Conservation (phyloP, 2,888 invertebrate species). For the Phengaris arion region DNA sequence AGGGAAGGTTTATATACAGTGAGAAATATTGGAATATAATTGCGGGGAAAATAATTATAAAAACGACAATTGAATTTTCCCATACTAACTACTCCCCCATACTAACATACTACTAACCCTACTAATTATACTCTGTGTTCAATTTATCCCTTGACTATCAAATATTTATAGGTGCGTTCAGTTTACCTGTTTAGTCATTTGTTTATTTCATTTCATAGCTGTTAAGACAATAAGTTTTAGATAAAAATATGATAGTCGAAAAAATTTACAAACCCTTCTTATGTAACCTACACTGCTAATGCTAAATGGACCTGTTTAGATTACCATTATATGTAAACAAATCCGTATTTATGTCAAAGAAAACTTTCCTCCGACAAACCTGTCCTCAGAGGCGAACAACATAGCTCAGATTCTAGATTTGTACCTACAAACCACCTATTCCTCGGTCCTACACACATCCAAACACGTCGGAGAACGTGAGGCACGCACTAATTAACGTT, state of each 20-base stretch:
- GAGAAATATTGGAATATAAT: too few relatives aligned
- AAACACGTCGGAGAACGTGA: slow-evolving; percentile 67
- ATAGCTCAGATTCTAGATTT: slow-evolving; percentile 34
- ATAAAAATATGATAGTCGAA: neutral
- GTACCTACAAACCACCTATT: slow-evolving; percentile 47
- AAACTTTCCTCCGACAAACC: slow-evolving; percentile 6
- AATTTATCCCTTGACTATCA: too few relatives aligned
- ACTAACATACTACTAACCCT: too few relatives aligned
- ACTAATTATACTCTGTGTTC: too few relatives aligned
- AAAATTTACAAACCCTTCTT: neutral
- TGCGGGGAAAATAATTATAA: too few relatives aligned
- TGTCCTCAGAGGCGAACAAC: slow-evolving; percentile 31
- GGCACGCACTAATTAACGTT: slow-evolving; percentile 77
- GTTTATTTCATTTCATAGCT: too few relatives aligned
- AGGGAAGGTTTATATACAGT: too few relatives aligned
- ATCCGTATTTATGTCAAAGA: slow-evolving; percentile 18
- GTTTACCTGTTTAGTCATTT: too few relatives aligned
- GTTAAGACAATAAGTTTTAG: neutral
- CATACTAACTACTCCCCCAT: too few relatives aligned
- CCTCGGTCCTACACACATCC: slow-evolving; percentile 53
- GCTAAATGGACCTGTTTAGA: neutral
- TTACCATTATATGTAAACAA: slow-evolving; percentile 14
- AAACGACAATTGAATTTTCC: too few relatives aligned
- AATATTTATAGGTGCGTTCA: too few relatives aligned
- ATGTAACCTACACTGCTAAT: neutral